Percentiles rank a stretch among this genome's conserved stretches.
These are phyloP conservation scores for Catamblyrhynchus diadema DNA, from an alignment of 2,797 vertebrate species.

Conservation along the genomic window DNA sequence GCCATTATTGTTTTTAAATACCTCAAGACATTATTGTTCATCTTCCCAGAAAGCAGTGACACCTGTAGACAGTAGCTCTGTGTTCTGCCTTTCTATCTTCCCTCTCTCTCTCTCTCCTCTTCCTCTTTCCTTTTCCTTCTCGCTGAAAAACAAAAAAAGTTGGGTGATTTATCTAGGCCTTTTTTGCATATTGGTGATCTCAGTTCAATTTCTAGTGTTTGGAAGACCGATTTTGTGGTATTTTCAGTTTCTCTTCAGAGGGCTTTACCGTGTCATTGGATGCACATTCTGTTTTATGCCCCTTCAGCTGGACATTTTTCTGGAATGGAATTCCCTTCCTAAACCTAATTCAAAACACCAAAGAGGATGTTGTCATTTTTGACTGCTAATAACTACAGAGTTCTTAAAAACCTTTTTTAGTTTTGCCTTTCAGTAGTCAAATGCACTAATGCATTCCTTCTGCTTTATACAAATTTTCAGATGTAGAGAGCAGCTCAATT, in stretches of 20 bases:
- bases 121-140: neutral
- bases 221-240: neutral
- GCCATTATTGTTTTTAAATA: neutral
- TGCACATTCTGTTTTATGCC: neutral
- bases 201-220: neutral
- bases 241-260: neutral
- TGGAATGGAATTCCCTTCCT: neutral
- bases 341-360: neutral
- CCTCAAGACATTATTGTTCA: neutral
- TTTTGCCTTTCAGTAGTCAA: neutral
- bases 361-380: neutral
- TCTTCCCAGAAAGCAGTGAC: neutral
- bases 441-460: neutral
- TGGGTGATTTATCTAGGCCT: neutral
- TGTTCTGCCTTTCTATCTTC: neutral
- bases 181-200: neutral
- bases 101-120: neutral
- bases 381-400: neutral
- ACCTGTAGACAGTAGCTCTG: neutral
- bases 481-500: neutral
- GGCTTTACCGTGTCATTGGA: neutral
- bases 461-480: neutral
- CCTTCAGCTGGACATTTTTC: neutral
- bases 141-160: neutral
- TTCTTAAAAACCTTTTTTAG: neutral